A percentile compares a stretch with the other conserved stretches of the same genome.
Conservation (phyloP, 2,113 vertebrate species). For the Acrocephalus arundinaceus region DNA sequence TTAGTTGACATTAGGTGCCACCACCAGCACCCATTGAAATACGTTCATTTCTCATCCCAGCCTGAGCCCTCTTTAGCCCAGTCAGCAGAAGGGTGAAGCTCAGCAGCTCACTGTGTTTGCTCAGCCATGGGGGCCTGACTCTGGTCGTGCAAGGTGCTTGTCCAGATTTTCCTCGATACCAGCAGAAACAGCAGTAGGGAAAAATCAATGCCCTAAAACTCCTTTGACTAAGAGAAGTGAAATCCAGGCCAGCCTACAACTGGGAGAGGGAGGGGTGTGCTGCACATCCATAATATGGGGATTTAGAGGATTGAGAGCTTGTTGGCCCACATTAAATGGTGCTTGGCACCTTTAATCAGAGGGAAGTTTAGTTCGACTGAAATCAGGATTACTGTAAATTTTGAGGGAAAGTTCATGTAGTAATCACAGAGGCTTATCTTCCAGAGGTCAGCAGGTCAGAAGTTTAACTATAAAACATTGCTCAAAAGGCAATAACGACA, state of each 20-base stretch:
- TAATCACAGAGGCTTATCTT: slow-evolving; percentile 13
- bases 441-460: slow-evolving; percentile 17
- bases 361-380: neutral
- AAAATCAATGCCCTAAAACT: neutral
- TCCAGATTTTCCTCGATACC: accelerated
- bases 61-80: neutral
- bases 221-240: neutral
- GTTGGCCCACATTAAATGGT: neutral
- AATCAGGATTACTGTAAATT: slow-evolving; percentile 13
- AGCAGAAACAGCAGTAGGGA: neutral
- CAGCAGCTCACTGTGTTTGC: neutral
- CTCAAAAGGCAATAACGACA: neutral
- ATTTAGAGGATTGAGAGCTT: neutral
- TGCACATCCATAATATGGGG: neutral
- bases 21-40: neutral
- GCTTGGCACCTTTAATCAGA: neutral
- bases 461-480: slow-evolving; percentile 3
- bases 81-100: neutral
- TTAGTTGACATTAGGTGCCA: neutral
- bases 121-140: neutral
- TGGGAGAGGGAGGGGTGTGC: neutral
- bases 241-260: neutral
- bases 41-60: neutral
- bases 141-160: neutral
- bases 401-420: slow-evolving; percentile 14